Conservation (phyloP, 2,888 invertebrate genomes). For the Drepana falcataria region DNA sequence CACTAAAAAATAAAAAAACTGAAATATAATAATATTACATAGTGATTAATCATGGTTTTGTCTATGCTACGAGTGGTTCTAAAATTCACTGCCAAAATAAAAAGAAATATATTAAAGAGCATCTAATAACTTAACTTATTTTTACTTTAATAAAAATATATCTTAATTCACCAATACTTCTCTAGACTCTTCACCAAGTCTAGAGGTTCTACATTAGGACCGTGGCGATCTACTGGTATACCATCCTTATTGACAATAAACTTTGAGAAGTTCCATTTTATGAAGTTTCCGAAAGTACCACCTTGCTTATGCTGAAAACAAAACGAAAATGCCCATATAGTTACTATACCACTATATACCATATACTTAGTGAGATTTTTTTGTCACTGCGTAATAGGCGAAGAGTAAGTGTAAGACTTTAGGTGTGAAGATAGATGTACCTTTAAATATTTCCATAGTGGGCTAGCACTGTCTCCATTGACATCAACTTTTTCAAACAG, state of each 20-base stretch:
- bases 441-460: slow-evolving; percentile 84
- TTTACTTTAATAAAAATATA: no score
- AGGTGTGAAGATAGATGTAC: slow-evolving; percentile 21
- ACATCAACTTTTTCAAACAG: slow-evolving; percentile 84
- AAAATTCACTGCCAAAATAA: no score
- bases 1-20: no score
- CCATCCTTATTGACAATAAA: slow-evolving; percentile 88
- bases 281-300: slow-evolving; percentile 79
- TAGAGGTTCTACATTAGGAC: slow-evolving; percentile 78
- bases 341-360: no score
- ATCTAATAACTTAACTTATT: no score
- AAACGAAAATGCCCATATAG: slow-evolving; percentile 3
- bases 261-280: slow-evolving; percentile 94
- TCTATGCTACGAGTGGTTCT: no score
- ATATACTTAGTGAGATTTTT: no score
- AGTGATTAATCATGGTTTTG: no score
- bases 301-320: slow-evolving; percentile 69
- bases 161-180: slow-evolving; percentile 67
- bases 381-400: no score
- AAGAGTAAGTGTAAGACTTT: no score
- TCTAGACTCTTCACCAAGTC: slow-evolving; percentile 74
- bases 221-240: slow-evolving; percentile 82
- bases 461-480: slow-evolving; percentile 81
- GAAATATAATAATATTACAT: no score
- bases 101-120: no score